These are phyloP conservation scores for Aporophyla lueneburgensis DNA, from an alignment of 2,888 invertebrate species.

Conservation along the genomic window DNA sequence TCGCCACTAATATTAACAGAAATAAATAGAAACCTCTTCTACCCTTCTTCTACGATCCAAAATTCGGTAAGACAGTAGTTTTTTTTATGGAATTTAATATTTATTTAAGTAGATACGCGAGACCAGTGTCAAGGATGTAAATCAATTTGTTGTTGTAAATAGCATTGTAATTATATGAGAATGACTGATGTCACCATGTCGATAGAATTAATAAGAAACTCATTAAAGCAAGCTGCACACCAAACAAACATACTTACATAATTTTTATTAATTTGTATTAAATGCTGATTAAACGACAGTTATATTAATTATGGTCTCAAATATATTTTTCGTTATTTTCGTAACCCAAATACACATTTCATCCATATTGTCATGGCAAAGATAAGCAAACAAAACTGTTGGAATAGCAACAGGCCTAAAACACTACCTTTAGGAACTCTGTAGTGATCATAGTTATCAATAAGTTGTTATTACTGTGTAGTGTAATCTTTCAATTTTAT, in stretches of 20 bases:
- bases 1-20: conserved; percentile 14
- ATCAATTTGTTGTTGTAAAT: conserved; percentile 84
- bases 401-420: conserved; percentile 21
- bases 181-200: conserved; percentile 80
- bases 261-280: background rate
- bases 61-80: conserved; percentile 62
- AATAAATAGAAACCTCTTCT: background rate
- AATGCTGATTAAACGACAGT: background rate
- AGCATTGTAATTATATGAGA: conserved; percentile 75
- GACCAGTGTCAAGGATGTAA: conserved; percentile 78
- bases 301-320: background rate
- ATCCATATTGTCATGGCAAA: background rate
- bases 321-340: background rate
- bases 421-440: conserved; percentile 38
- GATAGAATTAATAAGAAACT: conserved; percentile 53
- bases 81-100: conserved; percentile 66
- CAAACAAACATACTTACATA: conserved; percentile 16
- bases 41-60: conserved; percentile 65
- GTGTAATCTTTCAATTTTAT: background rate
- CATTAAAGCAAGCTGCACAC: conserved; percentile 27
- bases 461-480: background rate
- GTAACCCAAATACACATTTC: background rate
- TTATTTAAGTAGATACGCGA: conserved; percentile 73
- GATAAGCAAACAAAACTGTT: background rate
- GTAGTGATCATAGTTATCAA: background rate